phyloP scores from a whole-genome alignment of 2,888 invertebrate species.

The Bhutanitis thaidina region DNA sequence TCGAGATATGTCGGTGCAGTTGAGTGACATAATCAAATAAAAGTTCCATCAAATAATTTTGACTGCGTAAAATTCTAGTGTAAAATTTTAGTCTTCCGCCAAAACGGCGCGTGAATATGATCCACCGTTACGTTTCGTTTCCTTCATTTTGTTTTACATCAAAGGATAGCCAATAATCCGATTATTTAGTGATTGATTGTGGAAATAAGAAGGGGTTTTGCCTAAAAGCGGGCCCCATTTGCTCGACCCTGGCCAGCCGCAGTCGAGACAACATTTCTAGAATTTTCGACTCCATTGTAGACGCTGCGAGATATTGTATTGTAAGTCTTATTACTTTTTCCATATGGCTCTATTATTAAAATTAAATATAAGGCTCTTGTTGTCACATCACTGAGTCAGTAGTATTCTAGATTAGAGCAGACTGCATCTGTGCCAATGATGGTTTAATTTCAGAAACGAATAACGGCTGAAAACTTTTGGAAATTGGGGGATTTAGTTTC shows the following conservation, averaged over 20 bases:
- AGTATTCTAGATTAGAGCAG: slow-evolving; percentile 9
- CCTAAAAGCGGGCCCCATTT: slow-evolving; percentile 47
- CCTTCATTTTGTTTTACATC: slow-evolving; percentile 74
- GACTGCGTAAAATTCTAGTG: slow-evolving; percentile 25
- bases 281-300: slow-evolving; percentile 75
- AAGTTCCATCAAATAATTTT: slow-evolving; percentile 24
- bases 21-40: slow-evolving; percentile 72
- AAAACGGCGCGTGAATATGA: slow-evolving; percentile 67
- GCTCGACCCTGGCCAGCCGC: slow-evolving; percentile 71
- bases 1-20: slow-evolving; percentile 82
- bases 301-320: slow-evolving; percentile 76
- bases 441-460: slow-evolving; percentile 74
- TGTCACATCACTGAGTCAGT: slow-evolving; percentile 1
- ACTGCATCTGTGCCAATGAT: slow-evolving; percentile 49
- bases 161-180: slow-evolving; percentile 73
- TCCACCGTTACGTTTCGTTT: slow-evolving; percentile 73
- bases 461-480: slow-evolving; percentile 65
- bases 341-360: slow-evolving; percentile 1
- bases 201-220: slow-evolving; percentile 51
- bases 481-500: slow-evolving; percentile 61
- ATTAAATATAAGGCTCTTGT: slow-evolving; percentile 1
- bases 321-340: slow-evolving; percentile 52
- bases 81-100: slow-evolving; percentile 54
- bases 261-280: slow-evolving; percentile 71
- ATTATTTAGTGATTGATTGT: slow-evolving; percentile 53